Conservation (phyloP, 1,140 invertebrate species). For the Sogatella furcifera region DNA sequence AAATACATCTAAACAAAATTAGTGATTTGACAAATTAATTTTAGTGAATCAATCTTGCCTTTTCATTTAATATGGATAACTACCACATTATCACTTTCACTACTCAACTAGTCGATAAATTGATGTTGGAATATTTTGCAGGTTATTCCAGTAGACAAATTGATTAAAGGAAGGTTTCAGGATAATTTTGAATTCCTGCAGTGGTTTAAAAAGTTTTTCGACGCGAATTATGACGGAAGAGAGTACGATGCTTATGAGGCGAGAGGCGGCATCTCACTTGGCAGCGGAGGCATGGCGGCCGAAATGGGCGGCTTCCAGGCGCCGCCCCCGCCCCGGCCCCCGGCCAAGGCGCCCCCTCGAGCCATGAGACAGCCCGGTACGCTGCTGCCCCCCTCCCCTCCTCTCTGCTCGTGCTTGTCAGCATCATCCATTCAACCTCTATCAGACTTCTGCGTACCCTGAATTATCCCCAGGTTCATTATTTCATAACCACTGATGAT, state of each 20-base stretch:
- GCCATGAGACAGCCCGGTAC: conserved; percentile 16
- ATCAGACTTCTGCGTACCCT: neutral
- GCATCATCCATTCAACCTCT: conserved; percentile 1
- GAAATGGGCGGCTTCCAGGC: conserved; percentile 21
- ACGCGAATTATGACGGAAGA: conserved; percentile 95
- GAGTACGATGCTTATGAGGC: conserved; percentile 87
- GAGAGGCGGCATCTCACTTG: conserved; percentile 61
- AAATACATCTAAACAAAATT: too few relatives aligned
- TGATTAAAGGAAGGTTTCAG: conserved; percentile 96
- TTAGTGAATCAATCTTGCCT: too few relatives aligned
- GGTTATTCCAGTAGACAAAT: conserved; percentile 94
- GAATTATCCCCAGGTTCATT: neutral
- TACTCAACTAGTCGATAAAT: too few relatives aligned
- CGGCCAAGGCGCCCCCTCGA: conserved; percentile 17
- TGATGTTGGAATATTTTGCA: conserved; percentile 34
- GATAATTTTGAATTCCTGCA: conserved; percentile 99
- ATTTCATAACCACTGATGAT: too few relatives aligned
- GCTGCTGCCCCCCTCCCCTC: neutral
- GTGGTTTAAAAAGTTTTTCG: conserved; percentile 99
- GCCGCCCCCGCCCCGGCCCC: conserved; percentile 16
- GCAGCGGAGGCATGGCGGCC: conserved; percentile 32
- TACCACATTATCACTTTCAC: too few relatives aligned
- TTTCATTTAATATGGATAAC: too few relatives aligned
- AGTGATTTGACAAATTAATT: too few relatives aligned
- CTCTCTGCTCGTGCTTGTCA: too few relatives aligned